Base-by-base conservation (phyloP, 2,888 invertebrate species). In the Dorcus hopei region DNA sequence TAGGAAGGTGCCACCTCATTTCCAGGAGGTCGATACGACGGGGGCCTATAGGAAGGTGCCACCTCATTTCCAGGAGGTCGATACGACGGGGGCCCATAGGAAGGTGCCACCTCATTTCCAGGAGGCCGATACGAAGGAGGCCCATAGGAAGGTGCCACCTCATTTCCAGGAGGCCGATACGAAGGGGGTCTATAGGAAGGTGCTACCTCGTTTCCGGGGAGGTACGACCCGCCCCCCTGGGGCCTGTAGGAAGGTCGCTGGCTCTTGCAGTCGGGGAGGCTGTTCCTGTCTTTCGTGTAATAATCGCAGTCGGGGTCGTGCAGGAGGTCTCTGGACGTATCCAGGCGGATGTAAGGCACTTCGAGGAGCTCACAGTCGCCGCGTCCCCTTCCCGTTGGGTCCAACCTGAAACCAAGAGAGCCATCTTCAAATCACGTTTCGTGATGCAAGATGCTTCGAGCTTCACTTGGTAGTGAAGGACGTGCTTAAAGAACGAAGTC, bases 301-400 rank as follows among this genome's bases (percentile, higher is more conserved):
- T 89, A 91, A 71, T 93, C 92, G 69, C 88, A 92, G 65, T 89
- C 87, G 33, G 83, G 82, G 69, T 89, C 89, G 7, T 87, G 84
- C 0, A 83, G 81, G 63, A 88, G 83, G 69, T 88, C 87, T 33
- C 82, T 77, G 41, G 80, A 78, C 0, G 88, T 72, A 71, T 91
- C 87, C 74, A 91, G 84, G 38, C 86, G 83, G 63, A 86, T 81
- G 49, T 89, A 81, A 0, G 91, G 89, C 49, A 87, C 81, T 9
- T 90, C 87, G 65, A 90, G 85, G 54, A 92, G 78, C 76, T 92
- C 91, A 71, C 92, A 92, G 23, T 88, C 86, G 8, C 91, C 90
- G 77, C 87, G 87, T 0, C 87, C 87, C 56, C 87, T 83, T 64
- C 87, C 88, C 0, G 84, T 81, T 1, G 85, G 84, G 74, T 89